Conservation (phyloP, 2,888 invertebrate species). For the Acheta domesticus region DNA sequence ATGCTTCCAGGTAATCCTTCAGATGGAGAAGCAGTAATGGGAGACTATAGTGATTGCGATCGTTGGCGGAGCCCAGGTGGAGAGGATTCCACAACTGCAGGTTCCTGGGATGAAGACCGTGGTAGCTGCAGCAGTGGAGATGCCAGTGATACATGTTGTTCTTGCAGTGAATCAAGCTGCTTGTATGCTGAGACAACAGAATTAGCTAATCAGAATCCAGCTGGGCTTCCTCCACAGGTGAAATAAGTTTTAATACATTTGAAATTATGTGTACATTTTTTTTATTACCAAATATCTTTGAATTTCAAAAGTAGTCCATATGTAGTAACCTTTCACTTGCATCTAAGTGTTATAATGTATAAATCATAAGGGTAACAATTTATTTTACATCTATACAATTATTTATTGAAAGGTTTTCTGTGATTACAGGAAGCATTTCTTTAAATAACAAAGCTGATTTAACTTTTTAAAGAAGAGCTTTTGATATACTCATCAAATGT, state of each 20-base stretch:
- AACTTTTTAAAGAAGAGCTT: too few relatives aligned
- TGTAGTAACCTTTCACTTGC: too few relatives aligned
- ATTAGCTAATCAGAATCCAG: conserved; percentile 20
- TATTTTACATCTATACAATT: too few relatives aligned
- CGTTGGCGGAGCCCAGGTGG: conserved; percentile 33
- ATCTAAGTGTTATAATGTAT: too few relatives aligned
- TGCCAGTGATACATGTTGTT: conserved; percentile 58
- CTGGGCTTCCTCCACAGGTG: not conserved
- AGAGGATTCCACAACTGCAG: conserved; percentile 29
- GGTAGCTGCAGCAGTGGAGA: conserved; percentile 44
- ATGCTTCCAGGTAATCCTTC: not conserved
- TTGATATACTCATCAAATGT: too few relatives aligned
- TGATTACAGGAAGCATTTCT: too few relatives aligned
- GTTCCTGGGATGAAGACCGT: conserved; percentile 35
- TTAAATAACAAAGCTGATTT: too few relatives aligned
- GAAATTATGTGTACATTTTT: not conserved
- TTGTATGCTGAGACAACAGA: conserved; percentile 54
- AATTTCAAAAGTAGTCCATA: too few relatives aligned
- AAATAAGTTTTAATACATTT: not conserved
- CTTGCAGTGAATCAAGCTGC: conserved; percentile 62
- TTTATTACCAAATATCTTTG: too few relatives aligned
- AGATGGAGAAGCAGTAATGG: not conserved
- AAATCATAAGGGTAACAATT: too few relatives aligned
- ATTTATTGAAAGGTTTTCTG: too few relatives aligned
- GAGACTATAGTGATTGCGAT: conserved; percentile 31